Evolutionary conservation across 2,888 invertebrate genomes (phyloP).

Genomic region (Spodoptera picta): DNA sequence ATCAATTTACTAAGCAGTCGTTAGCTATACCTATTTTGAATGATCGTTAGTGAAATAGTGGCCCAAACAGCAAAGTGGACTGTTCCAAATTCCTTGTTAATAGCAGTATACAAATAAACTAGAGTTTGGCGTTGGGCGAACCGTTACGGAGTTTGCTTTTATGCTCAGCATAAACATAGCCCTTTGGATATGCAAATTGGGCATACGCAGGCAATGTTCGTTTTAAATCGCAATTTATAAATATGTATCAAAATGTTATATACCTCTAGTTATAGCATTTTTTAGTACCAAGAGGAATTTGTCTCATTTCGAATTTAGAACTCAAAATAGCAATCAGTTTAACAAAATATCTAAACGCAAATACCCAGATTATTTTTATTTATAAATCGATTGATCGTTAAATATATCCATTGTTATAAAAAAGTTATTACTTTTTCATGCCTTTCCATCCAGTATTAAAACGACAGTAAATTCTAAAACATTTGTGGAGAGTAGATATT

Average conservation of each 20-base stretch:
- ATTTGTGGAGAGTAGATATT: slow-evolving; percentile 31
- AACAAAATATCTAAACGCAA: too few species aligned
- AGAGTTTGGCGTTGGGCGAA: slow-evolving; percentile 32
- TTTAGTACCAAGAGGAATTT: too few species aligned
- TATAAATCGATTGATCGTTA: too few species aligned
- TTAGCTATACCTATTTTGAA: slow-evolving; percentile 14
- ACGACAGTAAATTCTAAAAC: slow-evolving; percentile 15
- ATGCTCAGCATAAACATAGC: slow-evolving; percentile 27
- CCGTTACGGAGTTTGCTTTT: slow-evolving; percentile 37
- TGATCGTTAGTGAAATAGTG: slow-evolving; percentile 35
- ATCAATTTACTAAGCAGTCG: slow-evolving; percentile 15
- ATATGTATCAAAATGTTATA: too few species aligned
- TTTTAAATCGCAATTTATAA: slow-evolving; percentile 5
- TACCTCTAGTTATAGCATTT: too few species aligned
- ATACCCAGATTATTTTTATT: too few species aligned
- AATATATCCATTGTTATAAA: too few species aligned
- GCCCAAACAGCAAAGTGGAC: slow-evolving; percentile 23
- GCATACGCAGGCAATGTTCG: slow-evolving; percentile 7
- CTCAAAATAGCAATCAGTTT: too few species aligned
- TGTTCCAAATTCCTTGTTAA: slow-evolving; percentile 40
- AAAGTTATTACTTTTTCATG: slow-evolving; percentile 10
- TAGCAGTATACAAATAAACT: slow-evolving; percentile 33
- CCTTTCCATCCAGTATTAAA: slow-evolving; percentile 4
- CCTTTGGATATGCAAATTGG: slow-evolving; percentile 19
- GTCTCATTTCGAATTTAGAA: too few species aligned